Conservation (phyloP, 2,888 invertebrate species). For the Automeris io region DNA sequence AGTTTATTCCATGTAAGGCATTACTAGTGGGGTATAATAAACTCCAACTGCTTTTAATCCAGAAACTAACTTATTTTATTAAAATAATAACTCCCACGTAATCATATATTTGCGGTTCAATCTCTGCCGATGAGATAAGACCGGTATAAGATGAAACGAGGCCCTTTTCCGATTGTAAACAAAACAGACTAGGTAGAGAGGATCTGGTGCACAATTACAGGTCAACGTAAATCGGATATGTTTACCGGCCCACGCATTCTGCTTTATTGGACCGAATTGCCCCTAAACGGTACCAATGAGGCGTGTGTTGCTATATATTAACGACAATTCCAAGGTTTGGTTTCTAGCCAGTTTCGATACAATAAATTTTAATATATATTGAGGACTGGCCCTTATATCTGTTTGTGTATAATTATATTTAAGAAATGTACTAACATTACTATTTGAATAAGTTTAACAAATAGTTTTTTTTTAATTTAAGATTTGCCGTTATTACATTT, state of each 20-base stretch:
- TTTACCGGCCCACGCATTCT: constrained; percentile 57
- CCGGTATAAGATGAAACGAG: constrained; percentile 27
- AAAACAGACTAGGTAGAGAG: background rate
- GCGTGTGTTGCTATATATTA: constrained; percentile 68
- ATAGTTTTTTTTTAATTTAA: constrained; percentile 16
- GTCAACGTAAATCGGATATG: constrained; percentile 42
- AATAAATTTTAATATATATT: constrained; percentile 58
- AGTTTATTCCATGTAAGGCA: constrained; percentile 12
- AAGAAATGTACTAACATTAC: constrained; percentile 12
- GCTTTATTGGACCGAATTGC: constrained; percentile 73
- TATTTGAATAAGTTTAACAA: constrained; percentile 18
- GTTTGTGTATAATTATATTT: constrained; percentile 26
- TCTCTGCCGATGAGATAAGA: constrained; percentile 36
- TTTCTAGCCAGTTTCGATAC: constrained; percentile 40
- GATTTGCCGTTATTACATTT: no score
- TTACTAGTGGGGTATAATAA: constrained; percentile 13
- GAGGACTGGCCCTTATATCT: constrained; percentile 31
- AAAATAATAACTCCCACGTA: constrained; percentile 58
- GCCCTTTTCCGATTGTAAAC: constrained; percentile 7
- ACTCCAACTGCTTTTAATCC: constrained; percentile 24
- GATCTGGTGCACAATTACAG: constrained; percentile 21
- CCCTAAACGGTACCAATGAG: constrained; percentile 74
- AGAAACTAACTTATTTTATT: constrained; percentile 39
- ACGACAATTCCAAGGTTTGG: constrained; percentile 53
- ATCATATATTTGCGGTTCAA: constrained; percentile 47